Conservation (phyloP, 2,797 vertebrate genomes). For the Ctenosaura bakeri region DNA sequence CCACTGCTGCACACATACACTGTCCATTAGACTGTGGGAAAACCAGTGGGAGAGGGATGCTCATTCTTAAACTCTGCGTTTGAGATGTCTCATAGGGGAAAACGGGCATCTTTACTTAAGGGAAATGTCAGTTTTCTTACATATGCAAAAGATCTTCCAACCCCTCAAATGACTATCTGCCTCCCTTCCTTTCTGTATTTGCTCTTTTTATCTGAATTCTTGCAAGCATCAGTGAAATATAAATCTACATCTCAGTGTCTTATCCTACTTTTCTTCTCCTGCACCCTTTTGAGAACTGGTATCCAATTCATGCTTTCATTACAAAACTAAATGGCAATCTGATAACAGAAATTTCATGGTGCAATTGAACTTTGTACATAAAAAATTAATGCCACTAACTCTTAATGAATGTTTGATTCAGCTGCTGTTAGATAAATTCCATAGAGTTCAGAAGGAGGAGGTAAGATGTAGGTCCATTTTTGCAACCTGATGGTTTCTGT, state of each 20-base stretch:
- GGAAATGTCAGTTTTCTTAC: too few species aligned
- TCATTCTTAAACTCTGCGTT: neutral
- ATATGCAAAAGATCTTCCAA: neutral
- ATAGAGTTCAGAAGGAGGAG: neutral
- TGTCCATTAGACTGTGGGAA: too few species aligned
- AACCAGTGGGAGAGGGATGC: neutral
- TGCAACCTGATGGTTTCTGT: slow-evolving; percentile 23
- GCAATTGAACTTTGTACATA: slow-evolving; percentile 11
- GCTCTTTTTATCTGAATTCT: neutral
- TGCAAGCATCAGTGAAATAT: slow-evolving; percentile 1
- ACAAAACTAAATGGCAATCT: slow-evolving; percentile 35
- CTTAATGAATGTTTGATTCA: slow-evolving; percentile 50
- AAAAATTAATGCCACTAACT: slow-evolving; percentile 27
- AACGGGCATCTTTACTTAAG: neutral
- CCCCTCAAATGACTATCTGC: neutral
- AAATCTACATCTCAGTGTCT: slow-evolving; percentile 22
- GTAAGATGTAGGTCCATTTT: neutral
- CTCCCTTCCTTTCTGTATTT: neutral
- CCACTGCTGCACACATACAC: too few species aligned
- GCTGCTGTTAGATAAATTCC: neutral
- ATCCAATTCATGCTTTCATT: slow-evolving; percentile 29
- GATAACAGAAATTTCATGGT: slow-evolving; percentile 41
- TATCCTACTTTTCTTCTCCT: too few species aligned
- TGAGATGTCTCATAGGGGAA: neutral
- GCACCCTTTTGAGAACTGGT: slow-evolving; percentile 26